A percentile compares a stretch with the other conserved stretches of the same genome.
phyloP scores from a whole-genome alignment of 2,797 vertebrate species.

The Phrynocephalus vlangalii region DNA sequence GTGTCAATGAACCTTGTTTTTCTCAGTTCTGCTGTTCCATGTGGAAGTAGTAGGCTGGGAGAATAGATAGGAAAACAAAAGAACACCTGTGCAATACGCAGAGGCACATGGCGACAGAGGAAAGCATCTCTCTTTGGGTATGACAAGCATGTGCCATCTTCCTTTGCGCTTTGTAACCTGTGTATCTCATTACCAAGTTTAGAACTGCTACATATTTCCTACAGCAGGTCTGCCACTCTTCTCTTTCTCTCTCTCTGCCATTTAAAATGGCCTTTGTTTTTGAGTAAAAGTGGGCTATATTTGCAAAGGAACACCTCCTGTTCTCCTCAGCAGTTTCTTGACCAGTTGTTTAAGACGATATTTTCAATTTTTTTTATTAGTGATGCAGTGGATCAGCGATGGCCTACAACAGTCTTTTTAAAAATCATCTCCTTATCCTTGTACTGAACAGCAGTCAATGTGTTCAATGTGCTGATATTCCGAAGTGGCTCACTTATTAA shows the following conservation, averaged over 20 bases:
- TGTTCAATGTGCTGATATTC: no score
- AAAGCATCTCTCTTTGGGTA: slow-evolving; percentile 61
- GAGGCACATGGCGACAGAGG: slow-evolving; percentile 52
- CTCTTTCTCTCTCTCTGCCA: not conserved
- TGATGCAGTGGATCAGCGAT: no score
- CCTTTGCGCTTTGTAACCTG: slow-evolving; percentile 55
- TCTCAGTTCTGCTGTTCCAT: slow-evolving; percentile 37
- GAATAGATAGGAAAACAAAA: slow-evolving; percentile 65
- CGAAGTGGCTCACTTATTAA: no score
- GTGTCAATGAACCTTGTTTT: slow-evolving; percentile 22
- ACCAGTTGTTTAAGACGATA: no score
- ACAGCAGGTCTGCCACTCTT: not conserved
- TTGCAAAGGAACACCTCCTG: not conserved
- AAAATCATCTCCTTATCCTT: no score
- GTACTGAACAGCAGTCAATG: no score
- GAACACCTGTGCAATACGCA: slow-evolving; percentile 68
- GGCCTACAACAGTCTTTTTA: no score
- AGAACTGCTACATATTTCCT: slow-evolving; percentile 43
- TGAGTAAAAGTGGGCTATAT: not conserved
- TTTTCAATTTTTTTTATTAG: no score
- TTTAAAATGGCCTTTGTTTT: not conserved
- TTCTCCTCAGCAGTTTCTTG: not conserved
- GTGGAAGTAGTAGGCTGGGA: slow-evolving; percentile 66
- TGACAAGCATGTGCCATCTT: slow-evolving; percentile 57
- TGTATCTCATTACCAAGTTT: slow-evolving; percentile 47